A percentile compares a stretch with the other conserved stretches of the same genome.
These are phyloP conservation scores for Beaufortia kweichowensis DNA, from an alignment of 2,113 vertebrate genomes.

Conservation along the genomic window DNA sequence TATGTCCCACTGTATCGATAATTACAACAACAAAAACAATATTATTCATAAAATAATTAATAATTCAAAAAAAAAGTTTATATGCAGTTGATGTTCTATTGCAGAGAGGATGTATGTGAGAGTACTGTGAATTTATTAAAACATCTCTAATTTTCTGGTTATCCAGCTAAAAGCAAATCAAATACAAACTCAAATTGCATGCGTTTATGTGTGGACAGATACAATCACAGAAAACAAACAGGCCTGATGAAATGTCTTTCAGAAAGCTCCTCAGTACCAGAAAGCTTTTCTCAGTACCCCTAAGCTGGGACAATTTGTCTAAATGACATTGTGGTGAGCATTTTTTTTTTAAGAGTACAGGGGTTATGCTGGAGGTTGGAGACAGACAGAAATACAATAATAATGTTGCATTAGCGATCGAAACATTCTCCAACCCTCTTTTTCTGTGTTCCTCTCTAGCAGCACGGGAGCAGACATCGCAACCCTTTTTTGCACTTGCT, in stretches of 20 bases:
- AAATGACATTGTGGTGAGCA: slow-evolving; percentile 4
- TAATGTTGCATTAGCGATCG: slow-evolving; percentile 29
- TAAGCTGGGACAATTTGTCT: not conserved
- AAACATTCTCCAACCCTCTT: not conserved
- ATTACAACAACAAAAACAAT: too few species aligned
- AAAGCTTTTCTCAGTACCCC: slow-evolving; percentile 10
- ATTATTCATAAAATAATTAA: too few species aligned
- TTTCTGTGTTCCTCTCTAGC: not conserved
- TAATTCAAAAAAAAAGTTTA: too few species aligned
- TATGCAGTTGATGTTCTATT: too few species aligned
- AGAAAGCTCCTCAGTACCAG: slow-evolving; percentile 20
- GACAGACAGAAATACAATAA: slow-evolving; percentile 26
- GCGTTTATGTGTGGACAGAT: not conserved
- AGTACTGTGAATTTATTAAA: not conserved
- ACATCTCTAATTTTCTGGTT: too few species aligned
- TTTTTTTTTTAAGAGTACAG: slow-evolving; percentile 4
- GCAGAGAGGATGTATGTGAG: too few species aligned
- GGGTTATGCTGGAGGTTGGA: not conserved
- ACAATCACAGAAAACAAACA: not conserved
- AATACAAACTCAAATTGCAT: not conserved
- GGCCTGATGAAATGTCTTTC: not conserved
- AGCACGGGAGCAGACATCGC: not conserved
- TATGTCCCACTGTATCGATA: too few species aligned
- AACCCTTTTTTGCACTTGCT: not conserved
- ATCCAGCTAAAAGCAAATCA: not conserved